Evolutionary conservation across 2,888 invertebrate species (phyloP), one percentile per base, ranked within the genome.

Genomic region (Eupelmus urozonus): DNA sequence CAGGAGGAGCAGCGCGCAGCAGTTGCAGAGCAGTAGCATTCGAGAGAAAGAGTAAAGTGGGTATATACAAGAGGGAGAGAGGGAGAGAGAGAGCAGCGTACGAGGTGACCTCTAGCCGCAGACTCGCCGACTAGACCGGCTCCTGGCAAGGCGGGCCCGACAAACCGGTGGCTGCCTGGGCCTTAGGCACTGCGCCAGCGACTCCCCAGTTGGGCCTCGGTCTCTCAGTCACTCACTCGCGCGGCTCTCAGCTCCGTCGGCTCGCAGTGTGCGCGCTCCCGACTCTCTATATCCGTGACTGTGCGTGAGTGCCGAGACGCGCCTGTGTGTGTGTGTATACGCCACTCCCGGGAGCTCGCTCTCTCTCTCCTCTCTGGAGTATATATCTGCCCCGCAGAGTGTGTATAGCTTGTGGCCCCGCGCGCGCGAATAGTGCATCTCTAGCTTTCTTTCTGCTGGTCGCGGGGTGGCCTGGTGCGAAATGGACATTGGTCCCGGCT

Each of bases 81-180:
- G 49, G 16, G 49, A 11, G 3, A n/a, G 53, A 53, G 53, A 20
- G 2, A 18, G 53, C 20, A 27, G 65, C 49, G 67, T 13, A 13
- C 18, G 45, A 0, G 7, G 45, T 62, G 79, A 25, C 79, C 79
- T 51, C 79, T 79, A 40, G 25, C 67, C 66, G 67, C 67, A 76
- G 76, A 57, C 72, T 34, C 79, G 76, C 79, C 76, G 45, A 76
- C n/a, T n/a, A n/a, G n/a, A n/a, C n/a, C n/a, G n/a, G n/a, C n/a
- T n/a, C n/a, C n/a, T n/a, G n/a, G n/a, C n/a, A n/a, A n/a, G 40
- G n/a, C 20, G 49, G 66, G 49, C 59, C 67, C 60, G 76, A 55
- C 53, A 65, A 45, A 66, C 57, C 55, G 75, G 66, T 59, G 55
- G 40, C 16, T 0, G 55, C 42, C 42, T 29, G 53, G 40, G 69